A percentile compares a stretch with the other conserved stretches of the same genome.
Conservation (phyloP, 2,888 invertebrate genomes). For the Agriotes lineatus region DNA sequence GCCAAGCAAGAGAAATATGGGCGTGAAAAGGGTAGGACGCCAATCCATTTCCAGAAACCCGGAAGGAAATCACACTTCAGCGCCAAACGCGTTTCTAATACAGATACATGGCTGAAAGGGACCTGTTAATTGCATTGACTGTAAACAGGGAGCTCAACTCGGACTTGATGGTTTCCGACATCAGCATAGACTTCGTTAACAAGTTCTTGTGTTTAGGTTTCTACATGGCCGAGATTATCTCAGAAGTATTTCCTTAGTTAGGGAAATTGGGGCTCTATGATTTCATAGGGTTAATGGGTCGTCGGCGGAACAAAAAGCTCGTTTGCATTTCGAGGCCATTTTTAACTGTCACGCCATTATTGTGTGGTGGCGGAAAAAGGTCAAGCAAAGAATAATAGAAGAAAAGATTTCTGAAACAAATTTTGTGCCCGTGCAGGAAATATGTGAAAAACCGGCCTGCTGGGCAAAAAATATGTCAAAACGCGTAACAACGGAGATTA, state of each 20-base stretch:
- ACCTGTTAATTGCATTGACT: slow-evolving; percentile 42
- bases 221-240: slow-evolving; percentile 4
- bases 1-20: slow-evolving; percentile 27
- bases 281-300: not conserved
- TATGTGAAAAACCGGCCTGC: slow-evolving; percentile 1
- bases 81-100: slow-evolving; percentile 42
- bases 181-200: slow-evolving; percentile 35
- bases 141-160: slow-evolving; percentile 40
- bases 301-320: not conserved
- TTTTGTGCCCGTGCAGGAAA: slow-evolving; percentile 1
- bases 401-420: slow-evolving; percentile 5
- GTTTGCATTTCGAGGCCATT: not conserved
- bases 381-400: slow-evolving; percentile 2
- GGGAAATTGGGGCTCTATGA: not conserved
- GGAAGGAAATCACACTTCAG: slow-evolving; percentile 42
- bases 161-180: slow-evolving; percentile 40
- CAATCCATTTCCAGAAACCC: slow-evolving; percentile 38
- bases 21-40: slow-evolving; percentile 35
- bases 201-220: slow-evolving; percentile 32
- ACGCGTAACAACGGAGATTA: not conserved
- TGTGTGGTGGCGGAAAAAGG: not conserved
- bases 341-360: slow-evolving; percentile 1
- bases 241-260: not conserved
- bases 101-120: slow-evolving; percentile 42
- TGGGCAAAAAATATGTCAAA: not conserved